Evolutionary conservation across 2,113 vertebrate genomes (phyloP).

Genomic region (Scatophagus argus): DNA sequence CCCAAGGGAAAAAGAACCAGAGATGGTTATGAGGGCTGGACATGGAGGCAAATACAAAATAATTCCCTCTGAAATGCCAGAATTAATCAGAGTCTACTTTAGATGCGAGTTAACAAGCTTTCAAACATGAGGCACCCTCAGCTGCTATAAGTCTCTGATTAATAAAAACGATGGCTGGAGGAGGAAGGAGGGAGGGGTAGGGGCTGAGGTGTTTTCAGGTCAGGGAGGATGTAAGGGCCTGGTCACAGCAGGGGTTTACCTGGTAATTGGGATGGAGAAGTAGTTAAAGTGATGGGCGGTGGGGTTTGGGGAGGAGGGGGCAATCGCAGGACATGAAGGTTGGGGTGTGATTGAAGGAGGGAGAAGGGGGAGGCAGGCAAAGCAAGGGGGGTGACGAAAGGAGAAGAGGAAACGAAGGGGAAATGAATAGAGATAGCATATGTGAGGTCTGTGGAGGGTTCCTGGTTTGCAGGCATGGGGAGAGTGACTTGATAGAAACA

Average conservation of each 20-base stretch:
- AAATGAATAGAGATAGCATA: constrained; percentile 7
- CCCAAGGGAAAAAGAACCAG: constrained; percentile 17
- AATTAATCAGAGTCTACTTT: constrained; percentile 67
- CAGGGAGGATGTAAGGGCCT: constrained; percentile 46
- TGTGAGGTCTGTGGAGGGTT: constrained; percentile 1
- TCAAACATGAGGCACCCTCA: constrained; percentile 55
- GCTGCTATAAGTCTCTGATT: constrained; percentile 37
- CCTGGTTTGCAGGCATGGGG: constrained; percentile 21
- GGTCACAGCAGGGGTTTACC: constrained; percentile 46
- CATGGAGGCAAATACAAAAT: constrained; percentile 63
- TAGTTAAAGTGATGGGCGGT: constrained; percentile 40
- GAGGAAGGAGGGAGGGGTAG: neutral
- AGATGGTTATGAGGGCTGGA: constrained; percentile 21
- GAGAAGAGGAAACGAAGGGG: neutral
- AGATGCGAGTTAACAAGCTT: constrained; percentile 71
- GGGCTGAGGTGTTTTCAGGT: constrained; percentile 51
- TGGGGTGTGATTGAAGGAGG: neutral
- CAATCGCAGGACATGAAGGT: constrained; percentile 39
- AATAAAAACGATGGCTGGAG: constrained; percentile 59
- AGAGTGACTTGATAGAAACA: constrained; percentile 47
- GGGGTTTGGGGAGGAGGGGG: neutral
- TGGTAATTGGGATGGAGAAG: constrained; percentile 71
- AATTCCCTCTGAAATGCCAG: constrained; percentile 70
- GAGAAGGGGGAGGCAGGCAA: neutral
- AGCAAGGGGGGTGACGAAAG: neutral